Base-by-base conservation (phyloP, 1,140 invertebrate species). In the Pygmarrhopalites habei region DNA sequence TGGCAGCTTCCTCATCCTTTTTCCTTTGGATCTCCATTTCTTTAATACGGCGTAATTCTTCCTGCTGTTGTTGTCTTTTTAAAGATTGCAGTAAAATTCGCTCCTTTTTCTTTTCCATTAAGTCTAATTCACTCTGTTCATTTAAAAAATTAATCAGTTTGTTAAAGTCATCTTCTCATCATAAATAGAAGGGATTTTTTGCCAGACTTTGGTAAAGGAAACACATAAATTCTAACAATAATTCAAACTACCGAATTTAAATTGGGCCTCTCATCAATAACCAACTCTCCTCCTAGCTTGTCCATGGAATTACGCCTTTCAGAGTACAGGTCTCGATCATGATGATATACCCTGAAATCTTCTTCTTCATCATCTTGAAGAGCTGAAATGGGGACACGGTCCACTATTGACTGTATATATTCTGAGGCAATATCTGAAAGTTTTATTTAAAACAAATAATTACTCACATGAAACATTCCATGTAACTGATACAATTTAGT, bases 41-140 rank as follows among this genome's bases (percentile, higher is more conserved):
- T 73, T 91, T 91, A 43, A 85, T 81, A 64, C 85, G 84, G 70
- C 89, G 85, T 58, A 85, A 82, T 78, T 93, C 89, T 74, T 96
- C 93, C 71, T 91, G 88, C 69, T 92, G 85, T 73, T 93, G 88
- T 72, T 87, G 84, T 72, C 92, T 79, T 75, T 91, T 89, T 67
- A 92, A 75, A 12, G 90, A 94, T 67, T 88, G 76, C 73, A 93
- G 74, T 82, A 94, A 85, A 52, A 95, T 89, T 65, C 85, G 83
- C 73, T 95, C 88, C 73, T 92, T 95, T 72, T 88, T 93, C 35
- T 83, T 83, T 73, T 92, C 89, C 86, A 93, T 91, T 77, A 93
- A 90, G 67, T 92, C 86, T 26, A 90, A 79, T 23, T 83, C 83
- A 70, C 84, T 84, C 86, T 89, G 73, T n/a, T 1, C 39, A 10